Conservation (phyloP, 2,797 vertebrate species). For the Graptemys geographica region DNA sequence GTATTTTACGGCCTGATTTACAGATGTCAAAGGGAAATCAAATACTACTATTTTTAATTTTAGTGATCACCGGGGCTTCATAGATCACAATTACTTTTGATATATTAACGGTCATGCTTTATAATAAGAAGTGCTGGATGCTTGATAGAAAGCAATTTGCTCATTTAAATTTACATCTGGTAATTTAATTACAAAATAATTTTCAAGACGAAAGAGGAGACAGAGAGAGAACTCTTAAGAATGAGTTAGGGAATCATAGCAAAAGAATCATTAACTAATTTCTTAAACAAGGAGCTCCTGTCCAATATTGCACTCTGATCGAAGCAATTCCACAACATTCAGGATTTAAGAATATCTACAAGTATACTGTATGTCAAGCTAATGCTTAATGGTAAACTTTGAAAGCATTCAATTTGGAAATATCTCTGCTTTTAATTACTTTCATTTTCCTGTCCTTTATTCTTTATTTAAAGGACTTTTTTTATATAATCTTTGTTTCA, state of each 20-base stretch:
- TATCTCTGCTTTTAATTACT: background rate
- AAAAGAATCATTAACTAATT: background rate
- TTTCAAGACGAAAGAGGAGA: background rate
- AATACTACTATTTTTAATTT: background rate
- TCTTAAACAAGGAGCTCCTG: background rate
- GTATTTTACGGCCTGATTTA: background rate
- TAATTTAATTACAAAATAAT: background rate
- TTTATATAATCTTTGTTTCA: background rate
- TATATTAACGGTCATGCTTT: background rate
- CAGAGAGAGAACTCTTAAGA: background rate
- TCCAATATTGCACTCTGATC: background rate
- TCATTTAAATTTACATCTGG: background rate
- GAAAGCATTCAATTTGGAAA: background rate
- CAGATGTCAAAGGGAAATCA: background rate
- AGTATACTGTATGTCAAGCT: background rate
- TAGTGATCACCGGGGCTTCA: background rate
- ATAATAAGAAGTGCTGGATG: rapidly evolving
- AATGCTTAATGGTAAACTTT: background rate
- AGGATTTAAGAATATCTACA: background rate
- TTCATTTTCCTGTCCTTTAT: background rate
- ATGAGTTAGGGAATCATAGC: background rate
- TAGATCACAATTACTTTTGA: background rate
- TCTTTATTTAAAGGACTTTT: background rate
- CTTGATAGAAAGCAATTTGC: background rate
- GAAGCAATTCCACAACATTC: background rate